phyloP scores from a whole-genome alignment of 2,113 vertebrate species.

The Siniperca knerii region DNA sequence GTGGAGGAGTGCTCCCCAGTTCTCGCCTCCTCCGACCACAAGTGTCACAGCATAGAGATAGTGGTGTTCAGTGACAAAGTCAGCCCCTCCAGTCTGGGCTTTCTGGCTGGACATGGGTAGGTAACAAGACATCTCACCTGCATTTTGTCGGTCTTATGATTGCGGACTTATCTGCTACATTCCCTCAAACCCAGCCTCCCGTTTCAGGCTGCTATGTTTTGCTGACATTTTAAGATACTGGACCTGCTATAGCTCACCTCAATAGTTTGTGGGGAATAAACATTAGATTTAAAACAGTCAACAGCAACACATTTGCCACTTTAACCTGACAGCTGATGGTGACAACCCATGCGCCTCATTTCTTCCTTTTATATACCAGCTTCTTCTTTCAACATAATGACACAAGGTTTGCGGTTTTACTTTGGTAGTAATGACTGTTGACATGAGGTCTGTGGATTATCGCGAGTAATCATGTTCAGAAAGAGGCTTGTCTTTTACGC shows the following conservation, averaged over 20 bases:
- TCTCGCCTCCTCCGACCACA: slow-evolving; percentile 39
- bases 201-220: not conserved
- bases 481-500: too few species aligned
- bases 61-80: slow-evolving; percentile 87
- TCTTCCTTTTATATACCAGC: not conserved
- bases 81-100: slow-evolving; percentile 87
- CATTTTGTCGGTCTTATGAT: not conserved
- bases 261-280: not conserved
- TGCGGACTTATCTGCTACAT: not conserved
- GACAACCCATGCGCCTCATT: not conserved
- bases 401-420: not conserved
- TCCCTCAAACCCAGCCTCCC: not conserved
- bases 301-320: not conserved
- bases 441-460: too few species aligned
- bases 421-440: not conserved
- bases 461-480: too few species aligned
- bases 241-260: not conserved
- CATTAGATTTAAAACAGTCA: not conserved
- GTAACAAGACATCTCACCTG: slow-evolving; percentile 30
- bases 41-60: slow-evolving; percentile 83
- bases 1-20: slow-evolving; percentile 82
- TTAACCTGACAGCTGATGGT: not conserved
- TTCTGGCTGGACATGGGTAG: slow-evolving; percentile 87
- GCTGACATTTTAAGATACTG: not conserved
- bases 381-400: not conserved